phyloP scores from a whole-genome alignment of 53 echinoderm and acorn worm genomes.

The Astropecten irregularis region DNA sequence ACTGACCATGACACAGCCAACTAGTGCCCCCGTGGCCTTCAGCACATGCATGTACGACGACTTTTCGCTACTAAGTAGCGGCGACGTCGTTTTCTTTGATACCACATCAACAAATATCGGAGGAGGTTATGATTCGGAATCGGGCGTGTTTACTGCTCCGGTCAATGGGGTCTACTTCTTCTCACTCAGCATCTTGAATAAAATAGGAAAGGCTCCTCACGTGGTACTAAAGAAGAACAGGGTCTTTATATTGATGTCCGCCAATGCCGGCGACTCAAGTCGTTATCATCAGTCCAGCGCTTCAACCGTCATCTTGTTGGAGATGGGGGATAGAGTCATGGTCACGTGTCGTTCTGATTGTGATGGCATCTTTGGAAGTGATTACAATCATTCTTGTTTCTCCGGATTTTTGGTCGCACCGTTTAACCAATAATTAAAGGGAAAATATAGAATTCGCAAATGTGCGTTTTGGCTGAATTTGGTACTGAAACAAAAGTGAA shows the following conservation, averaged over 20 bases:
- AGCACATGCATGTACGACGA: not conserved
- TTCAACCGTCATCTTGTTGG: not conserved
- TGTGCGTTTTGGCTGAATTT: too few species aligned
- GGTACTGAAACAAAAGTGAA: too few species aligned
- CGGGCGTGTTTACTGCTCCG: constrained; percentile 1
- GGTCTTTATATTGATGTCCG: not conserved
- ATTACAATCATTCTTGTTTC: not conserved
- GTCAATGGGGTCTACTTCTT: not conserved
- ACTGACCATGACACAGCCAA: not conserved
- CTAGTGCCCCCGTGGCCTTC: not conserved
- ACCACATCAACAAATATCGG: not conserved
- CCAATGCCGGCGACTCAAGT: not conserved
- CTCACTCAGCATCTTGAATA: not conserved
- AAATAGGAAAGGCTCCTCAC: too few species aligned
- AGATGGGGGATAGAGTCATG: not conserved
- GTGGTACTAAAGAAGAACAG: not conserved
- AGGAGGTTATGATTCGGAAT: constrained; percentile 6
- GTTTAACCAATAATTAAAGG: too few species aligned
- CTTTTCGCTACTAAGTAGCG: not conserved
- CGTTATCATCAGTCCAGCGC: not conserved
- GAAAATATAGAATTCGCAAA: too few species aligned
- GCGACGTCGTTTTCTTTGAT: not conserved
- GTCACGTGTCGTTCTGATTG: not conserved
- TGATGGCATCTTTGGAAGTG: not conserved
- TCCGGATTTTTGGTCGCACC: not conserved